A percentile compares a stretch with the other conserved stretches of the same genome.
phyloP scores from a whole-genome alignment of 2,888 invertebrate species.

The Torymus auratus region DNA sequence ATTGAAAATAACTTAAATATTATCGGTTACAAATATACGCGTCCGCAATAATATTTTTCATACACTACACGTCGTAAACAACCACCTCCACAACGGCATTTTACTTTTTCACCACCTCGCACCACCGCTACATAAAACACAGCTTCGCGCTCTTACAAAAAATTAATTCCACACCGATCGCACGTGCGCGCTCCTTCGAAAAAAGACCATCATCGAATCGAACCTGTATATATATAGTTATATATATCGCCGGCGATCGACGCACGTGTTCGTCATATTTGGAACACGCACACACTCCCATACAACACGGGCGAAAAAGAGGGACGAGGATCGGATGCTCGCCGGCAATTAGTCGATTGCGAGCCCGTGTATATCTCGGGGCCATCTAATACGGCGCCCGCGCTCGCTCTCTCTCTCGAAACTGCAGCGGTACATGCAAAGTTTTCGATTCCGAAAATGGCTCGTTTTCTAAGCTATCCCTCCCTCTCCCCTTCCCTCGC shows the following conservation, averaged over 20 bases:
- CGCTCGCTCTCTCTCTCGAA: constrained; percentile 6
- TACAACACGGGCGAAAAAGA: background rate
- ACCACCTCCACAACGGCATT: no score
- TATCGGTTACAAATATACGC: no score
- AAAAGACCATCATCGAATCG: background rate
- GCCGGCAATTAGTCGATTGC: constrained; percentile 57
- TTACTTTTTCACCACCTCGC: no score
- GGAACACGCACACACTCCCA: background rate
- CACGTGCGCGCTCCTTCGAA: background rate
- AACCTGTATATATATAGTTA: background rate
- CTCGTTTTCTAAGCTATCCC: constrained; percentile 46
- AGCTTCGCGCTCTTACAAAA: background rate
- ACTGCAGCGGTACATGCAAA: constrained; percentile 58
- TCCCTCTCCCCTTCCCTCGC: background rate
- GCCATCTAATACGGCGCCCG: constrained; percentile 37
- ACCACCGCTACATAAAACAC: no score
- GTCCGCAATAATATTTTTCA: no score
- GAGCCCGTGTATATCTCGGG: constrained; percentile 33
- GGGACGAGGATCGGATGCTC: constrained; percentile 45
- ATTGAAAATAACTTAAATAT: no score
- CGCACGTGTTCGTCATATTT: background rate
- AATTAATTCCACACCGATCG: constrained; percentile 19
- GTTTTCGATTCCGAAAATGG: constrained; percentile 59
- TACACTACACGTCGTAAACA: no score
- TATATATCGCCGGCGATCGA: constrained; percentile 34